Conservation (phyloP, 2,797 vertebrate species). For the Gymnothorax reevesii region DNA sequence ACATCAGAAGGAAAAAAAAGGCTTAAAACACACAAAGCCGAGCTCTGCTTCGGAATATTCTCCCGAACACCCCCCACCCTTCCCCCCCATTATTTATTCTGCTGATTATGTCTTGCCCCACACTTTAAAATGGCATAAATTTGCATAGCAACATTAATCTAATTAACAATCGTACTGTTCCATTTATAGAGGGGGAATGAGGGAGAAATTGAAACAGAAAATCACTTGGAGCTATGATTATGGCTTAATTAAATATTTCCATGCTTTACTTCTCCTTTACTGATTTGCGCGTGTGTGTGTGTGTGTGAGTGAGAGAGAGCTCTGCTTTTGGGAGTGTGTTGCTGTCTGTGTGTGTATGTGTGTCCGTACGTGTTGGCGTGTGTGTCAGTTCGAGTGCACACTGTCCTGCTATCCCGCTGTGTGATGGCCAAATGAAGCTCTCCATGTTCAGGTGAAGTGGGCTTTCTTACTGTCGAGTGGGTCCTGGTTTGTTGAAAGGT, state of each 20-base stretch:
- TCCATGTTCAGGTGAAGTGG: conserved; percentile 9
- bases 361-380: not conserved
- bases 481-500: not conserved
- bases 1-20: not conserved
- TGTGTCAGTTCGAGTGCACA: conserved; percentile 22
- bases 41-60: not conserved
- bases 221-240: conserved; percentile 73
- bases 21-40: conserved; percentile 2
- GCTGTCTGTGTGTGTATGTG: not conserved
- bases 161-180: conserved; percentile 77
- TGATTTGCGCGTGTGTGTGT: conserved; percentile 35
- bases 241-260: conserved; percentile 76
- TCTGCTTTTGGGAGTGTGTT: not conserved
- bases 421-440: conserved; percentile 42
- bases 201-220: conserved; percentile 72
- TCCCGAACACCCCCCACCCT: conserved; percentile 15
- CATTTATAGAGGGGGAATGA: conserved; percentile 59
- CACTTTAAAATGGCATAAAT: conserved; percentile 74
- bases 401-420: conserved; percentile 47
- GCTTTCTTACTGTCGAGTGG: conserved; percentile 48
- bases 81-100: conserved; percentile 65
- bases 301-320: conserved; percentile 35
- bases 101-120: conserved; percentile 63
- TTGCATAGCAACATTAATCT: conserved; percentile 77
- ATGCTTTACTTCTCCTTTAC: conserved; percentile 42